Evolutionary conservation across 2,888 invertebrate species (phyloP).

Genomic region (Caenorhabditis macrosperma): DNA sequence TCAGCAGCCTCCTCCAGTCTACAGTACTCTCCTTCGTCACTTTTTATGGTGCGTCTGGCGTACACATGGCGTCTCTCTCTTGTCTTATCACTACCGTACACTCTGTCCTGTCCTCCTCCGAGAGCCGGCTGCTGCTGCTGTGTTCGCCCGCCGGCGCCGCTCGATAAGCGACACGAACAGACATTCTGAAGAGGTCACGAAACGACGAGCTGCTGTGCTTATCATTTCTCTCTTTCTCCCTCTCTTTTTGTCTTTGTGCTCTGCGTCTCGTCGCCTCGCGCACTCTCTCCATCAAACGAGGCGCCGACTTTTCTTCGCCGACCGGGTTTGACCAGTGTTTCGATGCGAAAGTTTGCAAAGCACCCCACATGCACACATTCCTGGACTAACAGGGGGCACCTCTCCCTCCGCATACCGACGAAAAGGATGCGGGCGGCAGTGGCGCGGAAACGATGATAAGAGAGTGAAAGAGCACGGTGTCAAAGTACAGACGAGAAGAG

Average conservation of each 20-base stretch:
- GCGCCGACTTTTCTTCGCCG: slow-evolving; percentile 7
- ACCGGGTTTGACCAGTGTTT: slow-evolving; percentile 46
- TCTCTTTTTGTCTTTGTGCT: slow-evolving; percentile 5
- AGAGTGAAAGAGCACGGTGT: not conserved
- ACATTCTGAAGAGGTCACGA: slow-evolving; percentile 57
- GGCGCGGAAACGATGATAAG: slow-evolving; percentile 3
- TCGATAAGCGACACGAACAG: slow-evolving; percentile 37
- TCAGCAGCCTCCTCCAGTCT: slow-evolving; percentile 8
- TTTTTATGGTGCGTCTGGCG: slow-evolving; percentile 9
- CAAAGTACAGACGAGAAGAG: slow-evolving; percentile 4
- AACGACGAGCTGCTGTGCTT: slow-evolving; percentile 42
- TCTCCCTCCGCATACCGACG: slow-evolving; percentile 15
- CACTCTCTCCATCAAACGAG: slow-evolving; percentile 5
- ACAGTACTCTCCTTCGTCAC: not conserved
- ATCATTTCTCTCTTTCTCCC: slow-evolving; percentile 28
- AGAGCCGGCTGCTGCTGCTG: not conserved
- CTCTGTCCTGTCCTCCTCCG: no score
- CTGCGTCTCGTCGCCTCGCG: not conserved
- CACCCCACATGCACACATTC: slow-evolving; percentile 28
- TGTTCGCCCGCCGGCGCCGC: not conserved
- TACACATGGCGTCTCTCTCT: slow-evolving; percentile 4
- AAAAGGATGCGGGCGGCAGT: not conserved
- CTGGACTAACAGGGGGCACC: slow-evolving; percentile 13
- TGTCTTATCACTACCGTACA: slow-evolving; percentile 40
- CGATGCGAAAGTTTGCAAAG: slow-evolving; percentile 50